Percentiles rank a stretch among this genome's conserved stretches.
Evolutionary conservation across 2,113 vertebrate species (phyloP).

Genomic region (Cisticola juncidis): DNA sequence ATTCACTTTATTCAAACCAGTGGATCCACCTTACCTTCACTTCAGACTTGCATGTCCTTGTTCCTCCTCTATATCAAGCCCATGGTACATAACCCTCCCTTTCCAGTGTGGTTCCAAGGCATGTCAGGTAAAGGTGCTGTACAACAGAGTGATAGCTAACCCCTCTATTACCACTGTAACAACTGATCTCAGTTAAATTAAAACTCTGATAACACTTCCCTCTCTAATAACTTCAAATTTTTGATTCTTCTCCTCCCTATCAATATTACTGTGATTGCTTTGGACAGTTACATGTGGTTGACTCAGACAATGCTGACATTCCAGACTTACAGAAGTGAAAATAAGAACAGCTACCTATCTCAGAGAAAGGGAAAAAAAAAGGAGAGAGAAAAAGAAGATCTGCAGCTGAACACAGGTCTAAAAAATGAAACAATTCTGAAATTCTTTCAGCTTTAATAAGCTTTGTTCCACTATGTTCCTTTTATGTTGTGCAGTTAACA

Average conservation of each 20-base stretch:
- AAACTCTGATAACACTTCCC: background rate
- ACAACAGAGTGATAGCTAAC: background rate
- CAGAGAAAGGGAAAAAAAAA: background rate
- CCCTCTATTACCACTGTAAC: background rate
- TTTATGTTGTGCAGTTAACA: background rate
- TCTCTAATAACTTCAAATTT: background rate
- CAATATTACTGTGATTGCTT: background rate
- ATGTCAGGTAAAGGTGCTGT: background rate
- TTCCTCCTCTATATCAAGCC: background rate
- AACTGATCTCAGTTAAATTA: background rate
- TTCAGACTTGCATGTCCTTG: background rate
- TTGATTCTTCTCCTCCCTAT: background rate
- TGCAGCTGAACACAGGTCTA: background rate
- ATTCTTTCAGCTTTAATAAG: background rate
- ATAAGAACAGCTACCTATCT: background rate
- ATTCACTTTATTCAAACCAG: background rate
- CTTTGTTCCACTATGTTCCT: background rate
- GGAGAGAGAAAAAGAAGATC: background rate
- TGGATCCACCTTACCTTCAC: background rate
- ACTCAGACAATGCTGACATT: background rate
- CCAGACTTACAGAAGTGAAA: background rate
- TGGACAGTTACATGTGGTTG: accelerated
- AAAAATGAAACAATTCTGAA: background rate
- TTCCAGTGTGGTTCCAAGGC: background rate
- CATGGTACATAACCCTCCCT: background rate